These are phyloP conservation scores for Gerris lacustris DNA, from an alignment of 2,888 invertebrate species.

Conservation along the genomic window DNA sequence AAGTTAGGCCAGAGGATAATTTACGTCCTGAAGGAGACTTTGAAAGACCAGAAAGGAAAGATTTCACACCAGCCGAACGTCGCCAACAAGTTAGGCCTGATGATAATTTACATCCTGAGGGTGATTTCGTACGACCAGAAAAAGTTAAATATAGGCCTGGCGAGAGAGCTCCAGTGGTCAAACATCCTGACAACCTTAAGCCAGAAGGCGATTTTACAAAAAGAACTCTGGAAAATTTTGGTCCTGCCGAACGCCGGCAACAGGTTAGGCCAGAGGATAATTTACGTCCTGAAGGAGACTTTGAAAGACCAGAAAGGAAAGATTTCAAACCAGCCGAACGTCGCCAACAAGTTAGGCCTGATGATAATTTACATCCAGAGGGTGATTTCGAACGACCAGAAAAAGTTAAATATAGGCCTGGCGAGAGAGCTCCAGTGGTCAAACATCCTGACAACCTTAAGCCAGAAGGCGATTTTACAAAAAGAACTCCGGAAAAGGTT, in stretches of 20 bases:
- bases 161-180: slow-evolving; percentile 39
- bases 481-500: slow-evolving; percentile 39
- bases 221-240: slow-evolving; percentile 30
- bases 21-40: slow-evolving; percentile 44
- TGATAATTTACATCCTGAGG: slow-evolving; percentile 38
- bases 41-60: slow-evolving; percentile 33
- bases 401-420: slow-evolving; percentile 21
- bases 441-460: slow-evolving; percentile 36
- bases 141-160: background rate
- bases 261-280: slow-evolving; percentile 36
- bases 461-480: slow-evolving; percentile 38
- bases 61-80: slow-evolving; percentile 44
- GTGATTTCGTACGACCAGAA: slow-evolving; percentile 38
- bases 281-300: slow-evolving; percentile 38
- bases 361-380: slow-evolving; percentile 34
- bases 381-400: slow-evolving; percentile 34
- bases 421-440: slow-evolving; percentile 27
- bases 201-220: slow-evolving; percentile 34
- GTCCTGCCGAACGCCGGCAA: slow-evolving; percentile 42
- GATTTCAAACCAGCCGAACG: slow-evolving; percentile 32
- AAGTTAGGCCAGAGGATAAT: slow-evolving; percentile 40
- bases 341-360: slow-evolving; percentile 32
- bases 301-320: slow-evolving; percentile 30
- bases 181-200: slow-evolving; percentile 36
- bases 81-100: slow-evolving; percentile 37